phyloP scores from a whole-genome alignment of 2,888 invertebrate genomes.

The Spilarctia lutea region DNA sequence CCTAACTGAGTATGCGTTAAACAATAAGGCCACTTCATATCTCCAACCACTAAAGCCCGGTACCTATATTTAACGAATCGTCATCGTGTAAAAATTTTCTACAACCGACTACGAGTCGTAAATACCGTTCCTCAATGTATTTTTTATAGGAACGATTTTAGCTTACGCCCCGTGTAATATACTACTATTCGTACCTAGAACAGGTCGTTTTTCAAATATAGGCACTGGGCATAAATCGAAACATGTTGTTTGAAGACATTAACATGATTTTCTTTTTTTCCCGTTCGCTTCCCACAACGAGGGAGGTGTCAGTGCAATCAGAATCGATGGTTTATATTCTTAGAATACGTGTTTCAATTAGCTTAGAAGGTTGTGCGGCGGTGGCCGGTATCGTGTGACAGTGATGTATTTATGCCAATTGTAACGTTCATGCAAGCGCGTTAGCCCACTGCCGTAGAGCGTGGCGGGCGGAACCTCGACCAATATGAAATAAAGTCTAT shows the following conservation, averaged over 20 bases:
- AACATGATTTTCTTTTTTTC: neutral
- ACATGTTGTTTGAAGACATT: neutral
- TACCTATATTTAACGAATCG: too few species aligned
- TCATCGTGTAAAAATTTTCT: too few species aligned
- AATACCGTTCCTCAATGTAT: too few species aligned
- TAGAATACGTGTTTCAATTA: slow-evolving; percentile 6
- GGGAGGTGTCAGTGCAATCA: neutral
- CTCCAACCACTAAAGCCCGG: neutral
- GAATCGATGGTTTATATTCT: slow-evolving; percentile 1
- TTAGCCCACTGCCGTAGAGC: neutral
- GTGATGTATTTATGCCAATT: slow-evolving; percentile 6
- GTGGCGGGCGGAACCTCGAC: neutral
- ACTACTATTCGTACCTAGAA: too few species aligned
- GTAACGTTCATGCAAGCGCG: neutral
- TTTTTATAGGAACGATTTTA: too few species aligned
- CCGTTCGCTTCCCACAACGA: neutral
- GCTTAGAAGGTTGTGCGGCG: neutral
- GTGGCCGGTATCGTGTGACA: neutral
- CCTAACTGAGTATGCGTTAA: neutral
- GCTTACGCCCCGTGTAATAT: too few species aligned
- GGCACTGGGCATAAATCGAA: too few species aligned
- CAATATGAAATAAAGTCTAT: neutral
- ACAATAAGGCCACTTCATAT: slow-evolving; percentile 2
- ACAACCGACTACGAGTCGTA: too few species aligned
- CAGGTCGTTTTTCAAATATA: too few species aligned